Evolutionary conservation across 2,888 invertebrate genomes (phyloP), one percentile per base, ranked within the genome.

Genomic region (Sphecodes monilicornis): DNA sequence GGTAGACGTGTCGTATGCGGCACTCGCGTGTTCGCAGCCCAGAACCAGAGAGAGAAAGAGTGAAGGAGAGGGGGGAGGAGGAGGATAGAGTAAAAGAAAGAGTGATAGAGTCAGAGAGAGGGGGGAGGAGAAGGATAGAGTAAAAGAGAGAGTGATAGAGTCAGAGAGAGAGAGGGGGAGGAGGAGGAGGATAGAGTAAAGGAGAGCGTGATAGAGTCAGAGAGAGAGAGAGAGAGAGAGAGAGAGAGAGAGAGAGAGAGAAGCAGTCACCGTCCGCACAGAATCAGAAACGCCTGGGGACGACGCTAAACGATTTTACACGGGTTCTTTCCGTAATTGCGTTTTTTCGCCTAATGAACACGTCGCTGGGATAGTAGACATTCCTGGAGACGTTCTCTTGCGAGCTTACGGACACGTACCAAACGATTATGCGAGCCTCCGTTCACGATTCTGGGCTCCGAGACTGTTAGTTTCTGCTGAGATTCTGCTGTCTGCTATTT

Each of bases 1-100:
- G 76, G 86, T 76, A 76, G 84, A 86, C 86, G 85, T 85, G 81
- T 81, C 82, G 87, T 64, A 78, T n/a, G 79, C 81, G 76, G 60
- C 73, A 80, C 75, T 78, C 80, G 78, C 77, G 66, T 57, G 64
- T 60, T 80, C 79, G 76, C 68, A 69, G 50, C 64, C 71, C 39
- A 81, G 71, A 41, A 78, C 11, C n/a, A 54, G 41, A 41, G 68
- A 69, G n/a, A 22, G 50, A 50, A 22, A 46, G 46, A 50, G 50
- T 22, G 50, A 22, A 22, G 22, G 50, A 22, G 50, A 41, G 11
- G n/a, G n/a, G n/a, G n/a, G n/a, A n/a, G n/a, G n/a, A n/a, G n/a
- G n/a, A n/a, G n/a, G n/a, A n/a, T n/a, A n/a, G n/a, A n/a, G n/a
- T n/a, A n/a, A n/a, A n/a, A n/a, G n/a, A n/a, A n/a, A 41, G 11